Evolutionary conservation across 2,888 invertebrate genomes (phyloP), one percentile per base, ranked within the genome.

Genomic region (Ectemnius lituratus): DNA sequence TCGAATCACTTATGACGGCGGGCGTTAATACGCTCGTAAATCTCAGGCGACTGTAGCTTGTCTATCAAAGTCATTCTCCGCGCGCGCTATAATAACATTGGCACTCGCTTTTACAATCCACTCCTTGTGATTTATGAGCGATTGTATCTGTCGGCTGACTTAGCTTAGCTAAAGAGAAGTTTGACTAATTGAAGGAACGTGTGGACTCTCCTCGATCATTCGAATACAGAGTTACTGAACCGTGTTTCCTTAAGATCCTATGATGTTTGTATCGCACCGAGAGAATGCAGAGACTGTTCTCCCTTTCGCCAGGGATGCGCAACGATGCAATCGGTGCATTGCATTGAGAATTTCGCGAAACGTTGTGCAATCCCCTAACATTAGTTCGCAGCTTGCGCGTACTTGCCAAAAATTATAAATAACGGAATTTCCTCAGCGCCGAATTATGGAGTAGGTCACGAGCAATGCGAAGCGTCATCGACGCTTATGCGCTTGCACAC

Each of bases 331-430:
- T 58, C 70, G 67, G 56, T 75, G 67, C 73, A 78, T 23, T 23
- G 23, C 72, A 75, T 67, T 67, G 67, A 37, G 37, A 75, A 75
- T 82, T 80, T 78, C 68, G 67, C 66, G 74, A 78, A 76, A 11
- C 60, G 73, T 81, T 88, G 84, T 83, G 88, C 78, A 89, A 89
- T 81, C 73, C 61, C 81, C 87, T 85, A 86, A 87, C 87, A 88
- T 89, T 88, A 87, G 87, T 82, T 66, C 71, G 76, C 80, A 70
- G 59, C 70, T 74, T 79, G 70, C 77, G 79, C 76, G 82, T 82
- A 85, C 81, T 87, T 90, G 90, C 90, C 90, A 90, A 82, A 84
- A 88, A 88, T 89, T 90, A 89, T 89, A 90, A 90, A 90, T 90
- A 89, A 86, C 88, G 87, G 84, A 85, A 87, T 87, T 87, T 82